Percentiles rank a stretch among this genome's conserved stretches.
These are phyloP conservation scores for Habropoda laboriosa DNA, from an alignment of 1,140 invertebrate species.

Conservation along the genomic window DNA sequence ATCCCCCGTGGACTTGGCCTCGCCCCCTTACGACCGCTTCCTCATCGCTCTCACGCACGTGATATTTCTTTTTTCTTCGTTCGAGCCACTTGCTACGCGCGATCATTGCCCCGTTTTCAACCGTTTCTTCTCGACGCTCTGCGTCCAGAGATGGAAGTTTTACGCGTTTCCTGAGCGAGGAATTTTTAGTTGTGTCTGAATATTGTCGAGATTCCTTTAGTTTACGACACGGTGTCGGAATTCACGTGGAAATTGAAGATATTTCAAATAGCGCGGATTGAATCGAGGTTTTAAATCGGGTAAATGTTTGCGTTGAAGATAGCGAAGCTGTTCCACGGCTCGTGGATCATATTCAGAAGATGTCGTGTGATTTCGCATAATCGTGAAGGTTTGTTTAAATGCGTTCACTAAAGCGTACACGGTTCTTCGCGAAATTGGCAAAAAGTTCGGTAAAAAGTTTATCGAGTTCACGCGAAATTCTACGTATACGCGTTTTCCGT, in stretches of 20 bases:
- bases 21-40: constrained; percentile 19
- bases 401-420: not conserved
- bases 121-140: constrained; percentile 9
- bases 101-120: constrained; percentile 36
- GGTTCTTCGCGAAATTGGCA: not conserved
- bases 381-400: not conserved
- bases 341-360: not conserved
- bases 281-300: too few relatives aligned
- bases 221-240: too few relatives aligned
- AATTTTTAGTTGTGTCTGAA: not conserved
- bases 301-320: too few relatives aligned
- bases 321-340: not conserved
- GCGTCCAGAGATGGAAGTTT: not conserved
- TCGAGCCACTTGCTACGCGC: not conserved
- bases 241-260: too few relatives aligned
- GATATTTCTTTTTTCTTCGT: constrained; percentile 35
- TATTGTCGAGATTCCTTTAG: not conserved
- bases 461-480: not conserved
- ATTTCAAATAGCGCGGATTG: too few relatives aligned
- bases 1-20: constrained; percentile 69
- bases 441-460: not conserved
- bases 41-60: constrained; percentile 46
- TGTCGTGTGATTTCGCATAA: not conserved
- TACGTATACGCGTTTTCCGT: not conserved
- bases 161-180: not conserved